These are phyloP conservation scores for Halichoerus grypus DNA, from an alignment of 2,113 vertebrate genomes.

Conservation along the genomic window DNA sequence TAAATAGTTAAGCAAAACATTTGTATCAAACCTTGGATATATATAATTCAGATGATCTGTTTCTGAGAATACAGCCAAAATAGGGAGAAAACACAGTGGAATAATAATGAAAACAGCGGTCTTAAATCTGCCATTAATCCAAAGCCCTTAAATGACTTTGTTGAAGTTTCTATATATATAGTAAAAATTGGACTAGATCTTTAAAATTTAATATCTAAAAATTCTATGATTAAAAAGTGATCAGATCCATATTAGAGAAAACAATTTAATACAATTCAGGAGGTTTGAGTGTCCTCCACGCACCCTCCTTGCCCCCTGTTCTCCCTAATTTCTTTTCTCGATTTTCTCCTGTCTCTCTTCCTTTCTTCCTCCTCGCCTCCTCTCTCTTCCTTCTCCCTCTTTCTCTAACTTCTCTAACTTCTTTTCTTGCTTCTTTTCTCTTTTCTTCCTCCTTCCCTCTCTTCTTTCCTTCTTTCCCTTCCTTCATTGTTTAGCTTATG, in stretches of 20 bases:
- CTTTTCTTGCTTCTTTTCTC: too few relatives aligned
- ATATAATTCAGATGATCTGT: background rate
- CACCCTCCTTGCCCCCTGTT: too few relatives aligned
- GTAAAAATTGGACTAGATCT: background rate
- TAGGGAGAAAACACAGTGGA: background rate
- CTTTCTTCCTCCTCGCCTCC: background rate
- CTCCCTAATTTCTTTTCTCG: background rate
- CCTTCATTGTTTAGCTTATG: background rate
- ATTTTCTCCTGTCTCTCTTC: background rate
- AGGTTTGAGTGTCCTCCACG: background rate
- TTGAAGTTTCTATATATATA: background rate
- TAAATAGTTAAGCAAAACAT: background rate
- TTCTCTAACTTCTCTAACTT: background rate
- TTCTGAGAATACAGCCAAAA: background rate
- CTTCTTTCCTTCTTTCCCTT: background rate
- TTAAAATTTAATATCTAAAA: constrained; percentile 12
- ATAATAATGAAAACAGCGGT: background rate
- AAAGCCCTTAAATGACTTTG: background rate
- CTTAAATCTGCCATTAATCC: background rate
- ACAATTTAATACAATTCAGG: background rate
- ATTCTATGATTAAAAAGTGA: background rate
- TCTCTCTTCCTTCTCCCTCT: background rate
- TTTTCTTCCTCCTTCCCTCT: background rate
- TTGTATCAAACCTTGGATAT: background rate
- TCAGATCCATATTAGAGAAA: background rate